Base-by-base conservation (phyloP, 1,140 invertebrate genomes). In the Papilio helenus region DNA sequence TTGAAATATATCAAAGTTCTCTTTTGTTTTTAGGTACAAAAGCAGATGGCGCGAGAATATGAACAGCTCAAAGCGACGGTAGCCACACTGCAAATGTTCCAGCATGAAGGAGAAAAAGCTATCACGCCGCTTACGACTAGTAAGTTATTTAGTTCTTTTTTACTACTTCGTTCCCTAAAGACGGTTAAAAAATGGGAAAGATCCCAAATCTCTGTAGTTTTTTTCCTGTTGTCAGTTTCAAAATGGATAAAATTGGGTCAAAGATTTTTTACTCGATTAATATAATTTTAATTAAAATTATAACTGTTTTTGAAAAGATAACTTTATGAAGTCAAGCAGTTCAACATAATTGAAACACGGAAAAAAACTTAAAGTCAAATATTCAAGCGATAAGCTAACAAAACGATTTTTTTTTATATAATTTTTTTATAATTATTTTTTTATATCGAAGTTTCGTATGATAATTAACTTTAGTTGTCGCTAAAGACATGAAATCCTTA, bases 41-140 rank as follows among this genome's bases (percentile, higher is more conserved):
- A 98, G 86, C 97, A 98, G 93, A 97, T 99, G 86, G 96, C 96
- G 39, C 95, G 97, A 72, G 99, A 99, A 93, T 99, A 98, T 93
- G 98, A 99, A 88, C 97, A 98, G 91, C 96, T 99, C 1, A 99
- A 98, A 94, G 96, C 97, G 72, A 95, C 94, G n/a, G 88, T 95
- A 84, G 91, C 93, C 0, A 92, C 94, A 12, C 84, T 95, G 72
- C 93, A 95, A 87, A 93, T 95, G 89, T 95, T 95, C 89, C 93
- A 93, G 84, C 94, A 95, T 79, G 93, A 95, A 26, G 94, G 94
- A 1, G 93, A 95, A 72, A 93, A 92, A 76, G 89, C 89, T 39
- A 93, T 94, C 85, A 93, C 93, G 23, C 92, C 92, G 1, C 80
- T 93, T 46, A 82, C 87, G 9, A 86, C 87, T 76, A 89, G 92